Percentiles rank a stretch among this genome's conserved stretches.
Conservation (phyloP, 2,797 vertebrate genomes). For the Australoheros facetus region DNA sequence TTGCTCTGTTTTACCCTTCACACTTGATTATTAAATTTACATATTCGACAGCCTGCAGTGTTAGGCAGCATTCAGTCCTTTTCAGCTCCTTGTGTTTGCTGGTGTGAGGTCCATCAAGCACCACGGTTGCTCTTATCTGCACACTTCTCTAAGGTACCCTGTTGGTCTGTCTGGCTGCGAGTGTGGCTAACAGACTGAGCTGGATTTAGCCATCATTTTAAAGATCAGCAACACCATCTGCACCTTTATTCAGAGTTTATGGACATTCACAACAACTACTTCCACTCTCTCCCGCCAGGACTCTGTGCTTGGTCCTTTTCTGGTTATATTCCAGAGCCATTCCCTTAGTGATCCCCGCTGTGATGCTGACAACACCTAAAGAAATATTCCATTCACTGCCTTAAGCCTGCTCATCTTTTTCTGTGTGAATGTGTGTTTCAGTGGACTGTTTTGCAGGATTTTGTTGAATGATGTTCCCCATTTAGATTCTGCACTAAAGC, state of each 20-base stretch:
- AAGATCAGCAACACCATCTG: too few relatives aligned
- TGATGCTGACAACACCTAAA: not conserved
- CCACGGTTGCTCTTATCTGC: not conserved
- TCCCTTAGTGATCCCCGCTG: not conserved
- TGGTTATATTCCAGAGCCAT: not conserved
- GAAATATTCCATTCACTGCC: not conserved
- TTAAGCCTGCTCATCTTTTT: not conserved
- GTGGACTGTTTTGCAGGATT: not conserved
- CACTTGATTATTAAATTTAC: not conserved
- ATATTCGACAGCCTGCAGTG: not conserved
- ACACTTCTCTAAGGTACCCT: not conserved
- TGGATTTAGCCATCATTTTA: too few relatives aligned
- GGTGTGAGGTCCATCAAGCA: not conserved
- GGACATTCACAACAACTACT: not conserved
- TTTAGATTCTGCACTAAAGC: not conserved
- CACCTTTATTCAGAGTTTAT: too few relatives aligned
- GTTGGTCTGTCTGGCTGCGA: not conserved
- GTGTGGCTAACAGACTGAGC: too few relatives aligned
- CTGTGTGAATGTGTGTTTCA: not conserved
- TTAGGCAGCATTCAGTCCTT: not conserved
- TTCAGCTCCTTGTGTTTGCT: not conserved
- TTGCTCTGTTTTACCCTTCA: not conserved
- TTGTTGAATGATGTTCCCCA: not conserved
- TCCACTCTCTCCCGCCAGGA: not conserved
- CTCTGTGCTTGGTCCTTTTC: not conserved